Evolutionary conservation across 64 coral and sea anemone species (phyloP), one percentile per base, ranked within the genome.

Genomic region (Orbicella faveolata): DNA sequence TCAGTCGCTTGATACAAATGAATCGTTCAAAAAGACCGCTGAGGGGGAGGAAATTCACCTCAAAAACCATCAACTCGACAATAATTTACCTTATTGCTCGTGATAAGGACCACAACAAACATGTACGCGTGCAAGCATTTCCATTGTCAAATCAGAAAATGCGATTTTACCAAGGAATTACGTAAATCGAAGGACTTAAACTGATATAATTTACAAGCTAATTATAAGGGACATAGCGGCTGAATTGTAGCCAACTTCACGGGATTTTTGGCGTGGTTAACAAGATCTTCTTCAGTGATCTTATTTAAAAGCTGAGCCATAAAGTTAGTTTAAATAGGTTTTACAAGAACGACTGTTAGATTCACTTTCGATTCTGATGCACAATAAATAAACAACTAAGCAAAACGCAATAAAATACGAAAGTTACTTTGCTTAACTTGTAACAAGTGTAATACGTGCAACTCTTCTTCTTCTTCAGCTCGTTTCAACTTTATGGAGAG

Each of bases 11-110:
- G 17, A 18, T 35, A 23, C n/a, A 20, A 25, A 17, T 34, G 26
- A 63, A 33, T 81, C 16, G 18, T 39, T 85, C 61, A 85, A 85
- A 85, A 79, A 52, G 10, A 85, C 65, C 63, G 82, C 82, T n/a
- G 36, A 13, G 63, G 41, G 23, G 82, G 15, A 64, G 21, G 25
- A 9, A 41, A n/a, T 85, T 85, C 20, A 23, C n/a, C 62, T n/a
- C 36, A 30, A 85, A 63, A 70, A 41, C 82, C 64, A 66, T 72
- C 64, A 85, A 69, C 67, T 37, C 20, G 21, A 36, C 19, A 23
- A 67, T 68, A 83, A 34, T 33, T 57, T 13, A 81, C 54, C 59
- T 25, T 81, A 15, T 55, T 55, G 34, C 34, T 33, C 17, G 20
- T 12, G 59, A 25, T 26, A 36, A 63, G 30, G 19, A 70, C 36